phyloP scores from a whole-genome alignment of 2,888 invertebrate species.

The Acleris literana region DNA sequence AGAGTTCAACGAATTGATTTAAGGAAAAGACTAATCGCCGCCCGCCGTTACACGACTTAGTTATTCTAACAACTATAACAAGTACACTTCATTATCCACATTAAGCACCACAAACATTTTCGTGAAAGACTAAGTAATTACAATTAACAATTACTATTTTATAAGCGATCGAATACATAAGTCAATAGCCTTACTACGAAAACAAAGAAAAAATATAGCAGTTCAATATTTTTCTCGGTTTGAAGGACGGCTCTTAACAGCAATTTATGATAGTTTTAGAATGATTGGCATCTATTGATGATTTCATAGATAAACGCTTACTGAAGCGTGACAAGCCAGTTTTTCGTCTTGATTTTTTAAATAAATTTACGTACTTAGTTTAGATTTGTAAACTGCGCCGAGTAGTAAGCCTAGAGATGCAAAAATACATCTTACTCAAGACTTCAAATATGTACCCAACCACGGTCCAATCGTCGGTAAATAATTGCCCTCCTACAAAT shows the following conservation, averaged over 20 bases:
- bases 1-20: constrained; percentile 74
- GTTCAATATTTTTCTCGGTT: neutral
- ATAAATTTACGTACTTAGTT: constrained; percentile 59
- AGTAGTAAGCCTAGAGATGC: neutral
- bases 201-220: constrained; percentile 1
- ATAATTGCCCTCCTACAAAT: constrained; percentile 24
- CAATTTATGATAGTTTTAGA: constrained; percentile 34
- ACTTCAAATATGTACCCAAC: constrained; percentile 10
- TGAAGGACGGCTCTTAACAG: constrained; percentile 11
- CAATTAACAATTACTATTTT: too few relatives aligned
- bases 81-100: neutral
- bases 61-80: constrained; percentile 2
- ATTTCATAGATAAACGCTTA: constrained; percentile 52
- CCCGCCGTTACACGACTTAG: constrained; percentile 24
- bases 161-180: neutral
- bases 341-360: constrained; percentile 52
- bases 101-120: neutral
- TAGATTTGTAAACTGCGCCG: constrained; percentile 44
- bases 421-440: neutral
- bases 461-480: constrained; percentile 19
- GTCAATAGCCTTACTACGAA: constrained; percentile 1
- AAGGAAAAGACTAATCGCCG: constrained; percentile 47
- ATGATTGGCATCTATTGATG: constrained; percentile 57
- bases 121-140: too few relatives aligned
- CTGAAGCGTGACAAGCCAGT: constrained; percentile 52